phyloP scores from a whole-genome alignment of 2,888 invertebrate species.

The Chironomus tentans region DNA sequence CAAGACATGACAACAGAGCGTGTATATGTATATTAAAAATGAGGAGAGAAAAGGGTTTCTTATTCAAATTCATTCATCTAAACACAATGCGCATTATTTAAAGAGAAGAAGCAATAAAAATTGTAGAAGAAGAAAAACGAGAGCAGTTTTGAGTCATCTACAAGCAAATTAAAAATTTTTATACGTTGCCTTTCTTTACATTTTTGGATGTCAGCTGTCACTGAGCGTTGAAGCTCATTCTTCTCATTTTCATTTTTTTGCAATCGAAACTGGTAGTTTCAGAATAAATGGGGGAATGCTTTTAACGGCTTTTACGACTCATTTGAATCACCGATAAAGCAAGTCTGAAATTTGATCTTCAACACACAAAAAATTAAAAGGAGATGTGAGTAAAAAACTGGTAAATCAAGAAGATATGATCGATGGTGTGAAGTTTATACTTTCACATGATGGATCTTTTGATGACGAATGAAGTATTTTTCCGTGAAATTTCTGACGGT shows the following conservation, averaged over 20 bases:
- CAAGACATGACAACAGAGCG: too few species aligned
- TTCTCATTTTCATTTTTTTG: background rate
- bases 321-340: slow-evolving; percentile 6
- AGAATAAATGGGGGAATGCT: background rate
- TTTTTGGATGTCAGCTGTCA: background rate
- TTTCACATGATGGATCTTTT: too few species aligned
- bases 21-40: background rate
- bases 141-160: background rate
- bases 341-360: slow-evolving; percentile 13
- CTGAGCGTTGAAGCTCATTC: background rate
- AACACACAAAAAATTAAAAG: background rate
- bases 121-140: too few species aligned
- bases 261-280: slow-evolving; percentile 2
- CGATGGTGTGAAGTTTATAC: too few species aligned
- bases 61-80: background rate
- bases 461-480: too few species aligned
- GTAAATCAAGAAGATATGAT: too few species aligned
- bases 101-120: background rate
- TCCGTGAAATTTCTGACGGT: too few species aligned
- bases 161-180: background rate
- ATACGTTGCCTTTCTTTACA: background rate
- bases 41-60: background rate
- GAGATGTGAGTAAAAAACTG: too few species aligned
- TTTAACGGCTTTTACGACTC: slow-evolving; percentile 13
- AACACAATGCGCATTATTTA: background rate